Conservation (phyloP, 2,113 vertebrate species). For the Rhagologus leucostigma region DNA sequence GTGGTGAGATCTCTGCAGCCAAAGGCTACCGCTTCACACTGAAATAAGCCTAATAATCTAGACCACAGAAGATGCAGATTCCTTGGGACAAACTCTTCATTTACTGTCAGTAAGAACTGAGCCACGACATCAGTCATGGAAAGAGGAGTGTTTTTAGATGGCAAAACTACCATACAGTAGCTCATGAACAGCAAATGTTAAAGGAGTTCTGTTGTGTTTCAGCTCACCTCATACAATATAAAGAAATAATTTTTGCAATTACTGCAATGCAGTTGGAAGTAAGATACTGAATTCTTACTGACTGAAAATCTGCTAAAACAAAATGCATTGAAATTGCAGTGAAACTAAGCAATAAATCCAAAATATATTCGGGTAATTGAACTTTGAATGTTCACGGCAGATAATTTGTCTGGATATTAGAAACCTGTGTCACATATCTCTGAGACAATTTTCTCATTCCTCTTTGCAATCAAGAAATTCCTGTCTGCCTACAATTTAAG, state of each 20-base stretch:
- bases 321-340: neutral
- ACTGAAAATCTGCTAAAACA: neutral
- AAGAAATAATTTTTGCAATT: neutral
- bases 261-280: neutral
- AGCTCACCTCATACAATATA: neutral
- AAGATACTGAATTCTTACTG: neutral
- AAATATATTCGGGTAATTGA: neutral
- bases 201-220: neutral
- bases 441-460: neutral
- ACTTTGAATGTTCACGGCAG: neutral
- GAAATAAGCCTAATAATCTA: neutral
- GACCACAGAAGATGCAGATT: neutral
- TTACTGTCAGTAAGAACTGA: neutral
- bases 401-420: neutral
- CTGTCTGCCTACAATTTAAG: neutral
- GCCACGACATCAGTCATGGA: fast-evolving
- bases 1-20: neutral
- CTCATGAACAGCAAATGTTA: neutral
- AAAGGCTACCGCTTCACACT: neutral
- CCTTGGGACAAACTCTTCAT: neutral
- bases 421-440: neutral
- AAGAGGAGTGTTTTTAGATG: neutral
- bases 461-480: neutral
- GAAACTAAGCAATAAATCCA: neutral
- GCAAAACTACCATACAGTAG: neutral